Evolutionary conservation across 2,888 invertebrate species (phyloP).

Genomic region (Eilema caniola): DNA sequence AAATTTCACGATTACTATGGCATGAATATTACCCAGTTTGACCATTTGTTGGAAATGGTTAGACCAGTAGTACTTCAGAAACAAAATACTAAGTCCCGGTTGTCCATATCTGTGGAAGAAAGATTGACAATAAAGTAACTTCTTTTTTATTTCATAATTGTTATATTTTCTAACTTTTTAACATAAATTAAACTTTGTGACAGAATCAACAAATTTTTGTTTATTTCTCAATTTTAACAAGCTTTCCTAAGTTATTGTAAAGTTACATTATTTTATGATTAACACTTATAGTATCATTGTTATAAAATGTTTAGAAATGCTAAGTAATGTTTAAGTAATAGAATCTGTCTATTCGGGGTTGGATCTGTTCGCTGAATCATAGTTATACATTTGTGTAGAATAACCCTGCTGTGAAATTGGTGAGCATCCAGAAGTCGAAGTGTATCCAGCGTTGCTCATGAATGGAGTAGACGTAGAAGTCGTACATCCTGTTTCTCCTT

Average conservation of each 20-base stretch:
- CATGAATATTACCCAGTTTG: constrained; percentile 8
- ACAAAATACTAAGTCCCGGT: constrained; percentile 3
- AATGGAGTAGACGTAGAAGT: constrained; percentile 7
- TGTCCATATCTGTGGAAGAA: constrained; percentile 7
- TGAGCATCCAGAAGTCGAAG: constrained; percentile 3
- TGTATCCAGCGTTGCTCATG: constrained; percentile 7
- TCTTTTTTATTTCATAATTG: constrained; percentile 5
- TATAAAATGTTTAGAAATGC: neutral
- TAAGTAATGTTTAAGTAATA: neutral
- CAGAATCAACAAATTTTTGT: constrained; percentile 7
- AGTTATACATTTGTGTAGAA: constrained; percentile 11
- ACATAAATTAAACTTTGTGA: constrained; percentile 7
- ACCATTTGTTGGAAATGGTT: constrained; percentile 7
- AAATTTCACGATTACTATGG: constrained; percentile 10
- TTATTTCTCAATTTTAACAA: constrained; percentile 7
- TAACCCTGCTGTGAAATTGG: constrained; percentile 10
- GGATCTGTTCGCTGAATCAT: constrained; percentile 1
- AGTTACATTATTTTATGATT: constrained; percentile 2
- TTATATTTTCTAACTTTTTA: constrained; percentile 6
- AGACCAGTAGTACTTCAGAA: constrained; percentile 1
- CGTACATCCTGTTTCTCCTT: constrained; percentile 8
- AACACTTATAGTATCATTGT: neutral
- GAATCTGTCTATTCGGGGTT: constrained; percentile 4
- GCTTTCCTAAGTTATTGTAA: constrained; percentile 4
- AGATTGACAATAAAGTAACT: constrained; percentile 7